Evolutionary conservation across 2,113 vertebrate species (phyloP).

Genomic region (Cynoglossus semilaevis): DNA sequence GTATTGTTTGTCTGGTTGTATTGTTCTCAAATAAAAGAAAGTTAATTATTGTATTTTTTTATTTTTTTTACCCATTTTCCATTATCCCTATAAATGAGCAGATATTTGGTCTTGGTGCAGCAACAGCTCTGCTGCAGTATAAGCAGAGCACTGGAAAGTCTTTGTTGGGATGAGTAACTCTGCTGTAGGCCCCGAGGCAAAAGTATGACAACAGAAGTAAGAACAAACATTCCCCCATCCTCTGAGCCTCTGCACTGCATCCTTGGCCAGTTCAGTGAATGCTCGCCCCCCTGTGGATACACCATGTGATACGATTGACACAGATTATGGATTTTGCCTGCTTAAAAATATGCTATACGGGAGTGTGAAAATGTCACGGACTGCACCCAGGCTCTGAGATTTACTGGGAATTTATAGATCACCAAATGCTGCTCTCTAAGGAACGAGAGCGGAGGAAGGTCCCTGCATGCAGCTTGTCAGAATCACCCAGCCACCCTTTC

Average conservation of each 20-base stretch:
- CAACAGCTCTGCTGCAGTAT: conserved; percentile 24
- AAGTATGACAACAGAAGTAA: conserved; percentile 66
- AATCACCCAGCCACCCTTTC: conserved; percentile 71
- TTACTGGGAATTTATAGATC: conserved; percentile 77
- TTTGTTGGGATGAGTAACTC: conserved; percentile 57
- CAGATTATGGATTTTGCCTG: conserved; percentile 79
- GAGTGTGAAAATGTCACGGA: conserved; percentile 76
- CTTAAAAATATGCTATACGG: conserved; percentile 75
- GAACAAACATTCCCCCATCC: conserved; percentile 71
- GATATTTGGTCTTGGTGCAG: conserved; percentile 28
- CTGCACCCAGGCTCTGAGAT: conserved; percentile 66
- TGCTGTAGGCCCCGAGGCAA: conserved; percentile 56
- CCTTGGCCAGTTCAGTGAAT: conserved; percentile 59
- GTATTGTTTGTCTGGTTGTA: too few relatives aligned
- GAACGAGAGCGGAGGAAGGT: conserved; percentile 47
- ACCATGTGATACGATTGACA: conserved; percentile 77
- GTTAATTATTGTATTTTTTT: conserved; percentile 7
- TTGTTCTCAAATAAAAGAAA: too few relatives aligned
- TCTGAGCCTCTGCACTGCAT: conserved; percentile 63
- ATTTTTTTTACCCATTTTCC: conserved; percentile 13
- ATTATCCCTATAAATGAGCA: conserved; percentile 45
- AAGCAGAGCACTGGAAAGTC: conserved; percentile 59
- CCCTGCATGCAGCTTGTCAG: conserved; percentile 54
- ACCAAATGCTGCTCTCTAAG: conserved; percentile 62
- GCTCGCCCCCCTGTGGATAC: conserved; percentile 58